Evolutionary conservation across 1,140 invertebrate species (phyloP).

Genomic region (Hycleus phaleratus): DNA sequence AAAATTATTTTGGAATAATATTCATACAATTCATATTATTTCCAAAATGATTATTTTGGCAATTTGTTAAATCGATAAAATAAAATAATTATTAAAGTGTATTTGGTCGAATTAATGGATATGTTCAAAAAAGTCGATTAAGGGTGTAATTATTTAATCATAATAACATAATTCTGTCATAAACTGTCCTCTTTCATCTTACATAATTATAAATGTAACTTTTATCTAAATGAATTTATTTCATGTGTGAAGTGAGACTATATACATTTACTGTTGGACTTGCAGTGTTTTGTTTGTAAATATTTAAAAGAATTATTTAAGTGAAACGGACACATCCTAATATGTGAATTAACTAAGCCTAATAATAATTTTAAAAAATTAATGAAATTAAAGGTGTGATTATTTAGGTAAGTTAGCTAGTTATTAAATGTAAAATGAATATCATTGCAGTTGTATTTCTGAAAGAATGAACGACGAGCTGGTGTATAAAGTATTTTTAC

Average conservation of each 20-base stretch:
- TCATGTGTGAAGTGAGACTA: slow-evolving; percentile 16
- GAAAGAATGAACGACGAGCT: slow-evolving; percentile 17
- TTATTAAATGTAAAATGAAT: slow-evolving; percentile 25
- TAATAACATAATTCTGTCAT: neutral
- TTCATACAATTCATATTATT: too few species aligned
- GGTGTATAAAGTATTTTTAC: slow-evolving; percentile 31
- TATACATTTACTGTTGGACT: slow-evolving; percentile 14
- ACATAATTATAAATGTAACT: slow-evolving; percentile 19
- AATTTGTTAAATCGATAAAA: too few species aligned
- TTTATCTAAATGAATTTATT: slow-evolving; percentile 8
- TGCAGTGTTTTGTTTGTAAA: slow-evolving; percentile 23
- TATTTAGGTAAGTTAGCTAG: slow-evolving; percentile 30
- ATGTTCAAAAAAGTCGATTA: too few species aligned
- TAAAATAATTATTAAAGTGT: too few species aligned
- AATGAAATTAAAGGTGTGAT: slow-evolving; percentile 32
- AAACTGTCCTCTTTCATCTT: slow-evolving; percentile 16
- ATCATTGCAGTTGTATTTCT: slow-evolving; percentile 28
- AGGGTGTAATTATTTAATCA: too few species aligned
- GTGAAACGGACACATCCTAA: slow-evolving; percentile 15
- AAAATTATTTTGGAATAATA: too few species aligned
- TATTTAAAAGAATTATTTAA: slow-evolving; percentile 9
- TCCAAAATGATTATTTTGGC: too few species aligned
- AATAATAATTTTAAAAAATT: slow-evolving; percentile 3
- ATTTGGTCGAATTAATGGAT: too few species aligned
- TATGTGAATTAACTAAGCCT: slow-evolving; percentile 24